Conservation (phyloP, 2,113 vertebrate genomes). For the Neopipo cinnamomea region DNA sequence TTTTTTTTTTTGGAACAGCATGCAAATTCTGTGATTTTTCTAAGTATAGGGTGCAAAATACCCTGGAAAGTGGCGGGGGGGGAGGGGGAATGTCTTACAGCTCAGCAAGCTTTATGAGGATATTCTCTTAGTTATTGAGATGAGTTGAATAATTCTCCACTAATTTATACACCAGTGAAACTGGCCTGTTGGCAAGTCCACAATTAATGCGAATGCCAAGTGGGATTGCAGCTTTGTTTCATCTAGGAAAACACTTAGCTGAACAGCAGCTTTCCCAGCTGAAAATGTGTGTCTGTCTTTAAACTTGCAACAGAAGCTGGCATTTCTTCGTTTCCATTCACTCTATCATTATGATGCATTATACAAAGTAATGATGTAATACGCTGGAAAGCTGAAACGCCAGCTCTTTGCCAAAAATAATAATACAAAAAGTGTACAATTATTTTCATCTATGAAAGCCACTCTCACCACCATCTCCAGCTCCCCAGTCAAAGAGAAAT, state of each 20-base stretch:
- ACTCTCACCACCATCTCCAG: slow-evolving; percentile 74
- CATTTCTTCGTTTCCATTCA: slow-evolving; percentile 79
- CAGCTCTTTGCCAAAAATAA: slow-evolving; percentile 81
- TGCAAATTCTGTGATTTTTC: slow-evolving; percentile 59
- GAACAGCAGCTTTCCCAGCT: slow-evolving; percentile 76
- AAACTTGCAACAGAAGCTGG: slow-evolving; percentile 77
- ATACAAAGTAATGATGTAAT: slow-evolving; percentile 85
- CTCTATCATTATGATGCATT: slow-evolving; percentile 85
- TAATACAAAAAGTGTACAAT: slow-evolving; percentile 83
- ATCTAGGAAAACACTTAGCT: slow-evolving; percentile 76
- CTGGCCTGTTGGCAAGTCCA: slow-evolving; percentile 77
- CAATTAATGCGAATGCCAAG: slow-evolving; percentile 81
- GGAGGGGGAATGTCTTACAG: slow-evolving; percentile 49
- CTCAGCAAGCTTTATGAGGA: slow-evolving; percentile 67
- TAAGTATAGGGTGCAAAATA: slow-evolving; percentile 61
- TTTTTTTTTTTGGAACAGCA: neutral
- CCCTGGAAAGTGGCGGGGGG: slow-evolving; percentile 1
- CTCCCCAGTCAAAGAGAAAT: slow-evolving; percentile 75
- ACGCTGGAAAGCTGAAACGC: slow-evolving; percentile 74
- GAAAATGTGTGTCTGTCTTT: slow-evolving; percentile 78
- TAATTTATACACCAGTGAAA: slow-evolving; percentile 79
- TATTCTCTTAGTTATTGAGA: slow-evolving; percentile 72
- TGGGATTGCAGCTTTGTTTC: slow-evolving; percentile 80
- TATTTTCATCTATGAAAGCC: slow-evolving; percentile 83
- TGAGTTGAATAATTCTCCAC: slow-evolving; percentile 77